phyloP scores from a whole-genome alignment of 1,140 invertebrate species.

The Drosophila ironensis region DNA sequence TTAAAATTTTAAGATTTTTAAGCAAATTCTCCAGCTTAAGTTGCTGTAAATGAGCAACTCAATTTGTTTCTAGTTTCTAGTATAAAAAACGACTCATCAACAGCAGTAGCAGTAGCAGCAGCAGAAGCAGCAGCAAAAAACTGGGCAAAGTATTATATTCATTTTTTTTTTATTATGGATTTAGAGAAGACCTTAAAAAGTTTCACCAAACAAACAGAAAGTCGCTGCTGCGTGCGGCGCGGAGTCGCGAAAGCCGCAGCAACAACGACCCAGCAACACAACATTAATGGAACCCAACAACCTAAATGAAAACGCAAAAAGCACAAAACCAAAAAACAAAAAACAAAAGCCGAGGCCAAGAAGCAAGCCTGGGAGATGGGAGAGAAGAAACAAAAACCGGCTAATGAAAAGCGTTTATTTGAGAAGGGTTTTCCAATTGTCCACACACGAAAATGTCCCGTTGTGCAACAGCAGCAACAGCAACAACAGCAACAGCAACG shows the following conservation, averaged over 20 bases:
- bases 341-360: conserved; percentile 37
- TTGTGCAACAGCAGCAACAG: conserved; percentile 53
- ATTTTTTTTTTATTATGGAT: conserved; percentile 51
- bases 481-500: conserved; percentile 33
- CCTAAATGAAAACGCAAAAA: conserved; percentile 48
- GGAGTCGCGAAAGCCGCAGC: conserved; percentile 53
- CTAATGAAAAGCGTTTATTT: conserved; percentile 52
- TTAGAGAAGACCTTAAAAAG: conserved; percentile 71
- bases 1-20: neutral
- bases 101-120: no score
- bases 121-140: no score
- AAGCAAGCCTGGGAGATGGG: no score
- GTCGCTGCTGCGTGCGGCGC: conserved; percentile 41
- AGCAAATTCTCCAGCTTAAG: neutral
- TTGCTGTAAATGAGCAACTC: neutral
- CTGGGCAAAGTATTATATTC: conserved; percentile 33
- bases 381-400: conserved; percentile 31
- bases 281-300: conserved; percentile 34
- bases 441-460: conserved; percentile 64
- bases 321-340: conserved; percentile 27
- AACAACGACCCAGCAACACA: conserved; percentile 32
- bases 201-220: conserved; percentile 77
- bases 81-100: conserved; percentile 1
- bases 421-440: conserved; percentile 53
- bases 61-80: conserved; percentile 23